Conservation (phyloP, 2,888 invertebrate genomes). For the Coelopa pilipes region DNA sequence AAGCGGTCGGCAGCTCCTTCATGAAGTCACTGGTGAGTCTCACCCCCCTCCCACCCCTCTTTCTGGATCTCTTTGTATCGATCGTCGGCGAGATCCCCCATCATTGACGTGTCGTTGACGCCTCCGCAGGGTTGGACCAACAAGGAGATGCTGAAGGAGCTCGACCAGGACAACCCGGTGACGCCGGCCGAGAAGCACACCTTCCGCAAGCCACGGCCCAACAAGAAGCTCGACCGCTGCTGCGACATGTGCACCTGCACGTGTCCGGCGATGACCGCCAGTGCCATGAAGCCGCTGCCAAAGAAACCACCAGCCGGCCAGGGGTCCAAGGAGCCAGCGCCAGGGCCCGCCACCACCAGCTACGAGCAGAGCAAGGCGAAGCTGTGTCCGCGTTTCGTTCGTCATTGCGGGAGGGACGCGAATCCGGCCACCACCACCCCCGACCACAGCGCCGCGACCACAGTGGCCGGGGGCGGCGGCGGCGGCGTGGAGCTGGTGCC, state of each 20-base stretch:
- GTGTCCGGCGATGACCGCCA: conserved; percentile 54
- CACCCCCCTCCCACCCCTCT: not conserved
- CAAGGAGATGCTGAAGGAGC: conserved; percentile 63
- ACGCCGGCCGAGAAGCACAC: conserved; percentile 62
- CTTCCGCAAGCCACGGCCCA: conserved; percentile 57
- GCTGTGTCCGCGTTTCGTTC: conserved; percentile 53
- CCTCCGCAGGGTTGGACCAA: conserved; percentile 65
- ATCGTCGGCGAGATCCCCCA: too few relatives aligned
- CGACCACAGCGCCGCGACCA: conserved; percentile 42
- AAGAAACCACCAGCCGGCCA: conserved; percentile 32
- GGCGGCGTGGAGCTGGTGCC: conserved; percentile 83
- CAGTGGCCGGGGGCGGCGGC: conserved; percentile 68
- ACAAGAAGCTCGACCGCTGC: conserved; percentile 56
- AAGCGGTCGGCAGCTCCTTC: conserved; percentile 78
- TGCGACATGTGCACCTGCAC: conserved; percentile 63
- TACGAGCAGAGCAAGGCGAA: conserved; percentile 45
- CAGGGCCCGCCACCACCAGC: conserved; percentile 15
- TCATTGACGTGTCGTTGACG: not conserved
- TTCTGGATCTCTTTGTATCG: too few relatives aligned
- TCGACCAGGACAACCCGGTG: conserved; percentile 65
- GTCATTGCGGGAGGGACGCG: conserved; percentile 39
- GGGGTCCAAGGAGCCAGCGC: too few relatives aligned
- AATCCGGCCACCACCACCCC: conserved; percentile 39
- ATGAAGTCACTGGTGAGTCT: conserved; percentile 78
- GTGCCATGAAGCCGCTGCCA: conserved; percentile 47